Conservation (phyloP, 2,113 vertebrate genomes). For the Rynchops niger region DNA sequence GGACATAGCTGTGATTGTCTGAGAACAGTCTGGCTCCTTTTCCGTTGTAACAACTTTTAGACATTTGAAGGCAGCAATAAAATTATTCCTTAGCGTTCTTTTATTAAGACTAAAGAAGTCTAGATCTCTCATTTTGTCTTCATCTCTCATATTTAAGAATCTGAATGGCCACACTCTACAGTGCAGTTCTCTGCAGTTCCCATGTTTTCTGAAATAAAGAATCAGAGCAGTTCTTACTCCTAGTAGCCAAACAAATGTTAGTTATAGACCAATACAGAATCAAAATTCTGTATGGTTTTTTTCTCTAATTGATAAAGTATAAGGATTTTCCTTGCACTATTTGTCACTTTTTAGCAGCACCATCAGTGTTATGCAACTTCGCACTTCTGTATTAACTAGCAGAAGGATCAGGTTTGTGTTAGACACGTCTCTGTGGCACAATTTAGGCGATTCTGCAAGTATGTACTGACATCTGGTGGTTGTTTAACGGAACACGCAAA, state of each 20-base stretch:
- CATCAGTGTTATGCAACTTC: neutral
- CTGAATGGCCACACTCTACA: neutral
- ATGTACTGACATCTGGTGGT: constrained; percentile 60
- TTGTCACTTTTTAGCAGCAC: neutral
- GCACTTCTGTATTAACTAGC: neutral
- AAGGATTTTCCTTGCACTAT: neutral
- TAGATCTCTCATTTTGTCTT: neutral
- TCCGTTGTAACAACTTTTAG: neutral
- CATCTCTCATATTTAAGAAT: neutral
- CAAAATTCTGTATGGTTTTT: neutral
- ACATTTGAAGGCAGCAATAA: neutral
- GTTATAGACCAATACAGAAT: neutral
- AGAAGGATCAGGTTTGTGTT: neutral
- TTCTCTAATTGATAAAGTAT: neutral
- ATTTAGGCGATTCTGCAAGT: neutral
- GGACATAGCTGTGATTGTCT: neutral
- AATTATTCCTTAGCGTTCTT: neutral
- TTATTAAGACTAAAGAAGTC: neutral
- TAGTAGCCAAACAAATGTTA: neutral
- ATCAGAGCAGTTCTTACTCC: neutral
- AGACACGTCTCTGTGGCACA: accelerated
- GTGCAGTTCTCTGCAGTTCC: neutral
- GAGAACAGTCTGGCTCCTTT: neutral
- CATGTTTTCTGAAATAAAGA: neutral
- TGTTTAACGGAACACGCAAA: accelerated